phyloP scores from a whole-genome alignment of 2,797 vertebrate species.

The Pangasius djambal region DNA sequence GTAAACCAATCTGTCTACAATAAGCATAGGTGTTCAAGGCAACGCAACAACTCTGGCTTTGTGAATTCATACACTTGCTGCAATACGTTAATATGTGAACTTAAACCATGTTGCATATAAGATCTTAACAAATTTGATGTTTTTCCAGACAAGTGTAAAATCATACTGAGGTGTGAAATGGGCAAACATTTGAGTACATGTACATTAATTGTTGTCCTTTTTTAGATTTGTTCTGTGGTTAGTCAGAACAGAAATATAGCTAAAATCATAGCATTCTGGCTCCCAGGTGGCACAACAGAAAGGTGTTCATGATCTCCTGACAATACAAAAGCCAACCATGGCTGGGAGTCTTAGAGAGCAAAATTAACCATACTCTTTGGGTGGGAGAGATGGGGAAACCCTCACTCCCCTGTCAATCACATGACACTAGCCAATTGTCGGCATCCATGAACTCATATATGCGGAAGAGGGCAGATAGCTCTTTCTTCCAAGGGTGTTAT shows the following conservation, averaged over 20 bases:
- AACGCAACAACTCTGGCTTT: neutral
- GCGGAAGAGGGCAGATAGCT: neutral
- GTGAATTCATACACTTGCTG: neutral
- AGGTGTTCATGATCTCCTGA: neutral
- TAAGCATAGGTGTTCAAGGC: neutral
- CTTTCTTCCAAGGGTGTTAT: neutral
- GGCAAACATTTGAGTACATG: too few relatives aligned
- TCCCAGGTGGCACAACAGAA: neutral
- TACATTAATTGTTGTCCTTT: too few relatives aligned
- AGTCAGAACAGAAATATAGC: neutral
- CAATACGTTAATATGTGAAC: neutral
- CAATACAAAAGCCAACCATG: neutral
- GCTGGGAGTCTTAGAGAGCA: neutral
- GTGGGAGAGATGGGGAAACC: too few relatives aligned
- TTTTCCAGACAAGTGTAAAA: neutral
- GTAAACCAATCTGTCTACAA: neutral
- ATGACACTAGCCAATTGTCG: too few relatives aligned
- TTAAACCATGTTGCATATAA: neutral
- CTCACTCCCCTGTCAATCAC: neutral
- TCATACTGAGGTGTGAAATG: neutral
- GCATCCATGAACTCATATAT: too few relatives aligned
- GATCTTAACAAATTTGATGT: neutral
- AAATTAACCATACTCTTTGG: too few relatives aligned
- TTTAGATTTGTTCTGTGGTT: neutral
- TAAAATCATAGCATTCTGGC: neutral